Conservation (phyloP, 2,113 vertebrate genomes). For the Gracilinanus agilis region DNA sequence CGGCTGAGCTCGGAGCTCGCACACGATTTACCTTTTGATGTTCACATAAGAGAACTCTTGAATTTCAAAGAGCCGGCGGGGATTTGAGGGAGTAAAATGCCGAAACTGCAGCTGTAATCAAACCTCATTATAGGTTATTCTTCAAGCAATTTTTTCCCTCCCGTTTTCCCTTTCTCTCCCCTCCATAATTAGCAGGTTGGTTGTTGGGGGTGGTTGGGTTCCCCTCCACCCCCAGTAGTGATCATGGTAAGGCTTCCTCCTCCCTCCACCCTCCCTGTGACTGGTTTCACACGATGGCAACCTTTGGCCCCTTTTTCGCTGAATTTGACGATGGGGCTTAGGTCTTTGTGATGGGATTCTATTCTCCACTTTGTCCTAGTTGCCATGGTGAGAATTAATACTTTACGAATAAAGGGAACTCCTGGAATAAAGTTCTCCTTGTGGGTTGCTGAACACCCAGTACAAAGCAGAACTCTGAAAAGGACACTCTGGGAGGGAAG, state of each 20-base stretch:
- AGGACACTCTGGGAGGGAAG: too few species aligned
- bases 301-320: constrained; percentile 54
- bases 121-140: constrained; percentile 88
- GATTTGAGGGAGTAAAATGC: constrained; percentile 83
- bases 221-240: constrained; percentile 38
- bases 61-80: constrained; percentile 87
- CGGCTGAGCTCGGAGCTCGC: constrained; percentile 77
- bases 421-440: constrained; percentile 17
- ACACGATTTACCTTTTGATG: constrained; percentile 86
- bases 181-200: constrained; percentile 80
- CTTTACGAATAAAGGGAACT: constrained; percentile 60
- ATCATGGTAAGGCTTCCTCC: constrained; percentile 58
- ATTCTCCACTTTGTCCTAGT: constrained; percentile 36
- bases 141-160: constrained; percentile 79
- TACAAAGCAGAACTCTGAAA: background rate
- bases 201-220: constrained; percentile 72
- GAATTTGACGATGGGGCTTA: background rate
- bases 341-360: constrained; percentile 19
- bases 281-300: constrained; percentile 63
- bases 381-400: constrained; percentile 77
- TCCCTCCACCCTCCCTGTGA: fast-evolving
- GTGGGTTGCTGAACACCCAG: background rate
- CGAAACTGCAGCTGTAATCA: constrained; percentile 84
- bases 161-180: constrained; percentile 55
- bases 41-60: constrained; percentile 87